Percentiles rank a stretch among this genome's conserved stretches.
Conservation (phyloP, 2,888 invertebrate genomes). For the Pammene aurita region DNA sequence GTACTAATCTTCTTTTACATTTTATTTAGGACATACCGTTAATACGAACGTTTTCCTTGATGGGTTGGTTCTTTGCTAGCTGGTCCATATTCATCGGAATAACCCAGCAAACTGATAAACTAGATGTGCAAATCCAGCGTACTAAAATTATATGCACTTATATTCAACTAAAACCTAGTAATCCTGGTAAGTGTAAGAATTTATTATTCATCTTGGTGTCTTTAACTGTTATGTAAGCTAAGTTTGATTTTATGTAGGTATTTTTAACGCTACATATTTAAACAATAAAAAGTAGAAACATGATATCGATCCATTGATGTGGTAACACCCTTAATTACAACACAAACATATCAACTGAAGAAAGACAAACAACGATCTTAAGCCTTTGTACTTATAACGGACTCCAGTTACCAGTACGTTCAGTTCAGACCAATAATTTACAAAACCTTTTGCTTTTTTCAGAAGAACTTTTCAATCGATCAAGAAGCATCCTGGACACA, state of each 20-base stretch:
- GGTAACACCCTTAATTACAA: no score
- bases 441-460: slow-evolving; percentile 44
- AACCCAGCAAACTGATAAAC: slow-evolving; percentile 53
- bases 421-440: no score
- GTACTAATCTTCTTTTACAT: background rate
- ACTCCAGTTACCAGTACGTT: no score
- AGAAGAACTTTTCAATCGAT: slow-evolving; percentile 57
- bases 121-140: slow-evolving; percentile 60
- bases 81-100: slow-evolving; percentile 53
- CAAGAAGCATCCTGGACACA: slow-evolving; percentile 53
- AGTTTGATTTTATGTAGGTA: no score
- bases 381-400: no score
- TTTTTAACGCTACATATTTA: no score
- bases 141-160: slow-evolving; percentile 66
- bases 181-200: slow-evolving; percentile 22
- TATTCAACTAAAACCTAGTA: slow-evolving; percentile 53
- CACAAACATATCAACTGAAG: no score
- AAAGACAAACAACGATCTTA: no score
- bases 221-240: no score
- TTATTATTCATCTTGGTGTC: background rate
- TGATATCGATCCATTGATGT: no score
- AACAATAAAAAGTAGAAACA: no score
- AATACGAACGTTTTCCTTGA: slow-evolving; percentile 52
- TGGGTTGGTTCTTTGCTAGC: slow-evolving; percentile 54
- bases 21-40: slow-evolving; percentile 51